Conservation (phyloP, 2,888 invertebrate species). For the Galeruca laticollis region DNA sequence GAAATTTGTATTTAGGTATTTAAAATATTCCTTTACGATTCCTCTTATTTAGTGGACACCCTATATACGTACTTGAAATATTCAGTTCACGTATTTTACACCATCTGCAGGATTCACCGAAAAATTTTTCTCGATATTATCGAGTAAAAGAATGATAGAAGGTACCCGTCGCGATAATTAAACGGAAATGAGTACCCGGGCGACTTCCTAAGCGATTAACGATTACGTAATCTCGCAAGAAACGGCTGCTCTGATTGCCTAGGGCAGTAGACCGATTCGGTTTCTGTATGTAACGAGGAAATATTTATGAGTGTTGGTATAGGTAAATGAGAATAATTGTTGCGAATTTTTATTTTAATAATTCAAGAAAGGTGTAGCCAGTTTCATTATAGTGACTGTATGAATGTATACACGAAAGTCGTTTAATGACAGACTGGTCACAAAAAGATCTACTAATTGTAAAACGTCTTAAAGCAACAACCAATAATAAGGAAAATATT, state of each 20-base stretch:
- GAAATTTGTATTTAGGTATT: too few relatives aligned
- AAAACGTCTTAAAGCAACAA: too few relatives aligned
- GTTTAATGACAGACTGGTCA: not conserved
- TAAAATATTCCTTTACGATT: too few relatives aligned
- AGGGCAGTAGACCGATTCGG: conserved; percentile 35
- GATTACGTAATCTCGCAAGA: conserved; percentile 39
- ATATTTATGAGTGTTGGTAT: conserved; percentile 3
- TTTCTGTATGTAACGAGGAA: conserved; percentile 27
- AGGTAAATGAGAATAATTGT: conserved; percentile 4
- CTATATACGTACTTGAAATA: not conserved
- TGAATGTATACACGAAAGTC: not conserved
- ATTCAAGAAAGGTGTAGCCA: not conserved
- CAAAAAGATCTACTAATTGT: not conserved
- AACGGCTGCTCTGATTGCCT: conserved; percentile 42
- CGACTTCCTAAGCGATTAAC: conserved; percentile 48
- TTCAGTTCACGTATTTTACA: conserved; percentile 16
- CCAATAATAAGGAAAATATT: too few relatives aligned
- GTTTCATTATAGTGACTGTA: not conserved
- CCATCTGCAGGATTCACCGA: conserved; percentile 45
- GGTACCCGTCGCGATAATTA: conserved; percentile 43
- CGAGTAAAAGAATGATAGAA: conserved; percentile 43
- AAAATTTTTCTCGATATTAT: conserved; percentile 43
- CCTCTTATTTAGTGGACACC: too few relatives aligned
- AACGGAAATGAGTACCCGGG: conserved; percentile 47
- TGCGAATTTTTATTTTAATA: not conserved